Base-by-base conservation (phyloP, 2,113 vertebrate species). In the Bos indicus region DNA sequence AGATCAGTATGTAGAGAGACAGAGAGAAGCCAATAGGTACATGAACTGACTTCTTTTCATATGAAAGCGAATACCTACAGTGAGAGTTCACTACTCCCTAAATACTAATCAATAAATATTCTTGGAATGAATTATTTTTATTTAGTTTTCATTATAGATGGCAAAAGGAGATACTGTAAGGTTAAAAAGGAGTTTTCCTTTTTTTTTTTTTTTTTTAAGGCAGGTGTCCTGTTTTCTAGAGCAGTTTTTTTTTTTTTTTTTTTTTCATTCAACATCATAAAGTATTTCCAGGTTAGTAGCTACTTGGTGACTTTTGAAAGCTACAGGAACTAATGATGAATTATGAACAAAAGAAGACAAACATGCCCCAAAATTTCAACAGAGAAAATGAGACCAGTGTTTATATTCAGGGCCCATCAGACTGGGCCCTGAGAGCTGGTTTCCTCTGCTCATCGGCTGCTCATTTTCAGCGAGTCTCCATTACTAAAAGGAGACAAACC, bases 381-480 rank as follows among this genome's bases (percentile, higher is more conserved):
- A 78, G 3, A 67, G 83, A 82, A 91, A 85, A n/a, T 5, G 40
- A 78, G 71, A 59, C 40, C 13, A 13, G 15, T 19, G 28, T 82
- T 94, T 94, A n/a, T 78, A 88, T 83, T 74, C 52, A 60, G 19
- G 51, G 25, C 19, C 78, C 51, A 51, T 59, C 60, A 81, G 36
- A 33, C 59, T 57, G 54, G 52, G 23, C 46, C 84, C 71, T 46
- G 3, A 19, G 12, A 77, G 30, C 52, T 54, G 4, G 48, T 95
- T 97, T 90, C 71, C 57, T 97, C 88, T 48, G 56, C 17, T 83
- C 82, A 21, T 78, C 0, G 36, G 15, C 46, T 84, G 83, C 25
- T 88, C 83, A 36, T 96, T 97, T 96, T 91, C 84, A 95, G 36
- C 6, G 7, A 87, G 19, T 77, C 89, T 97, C 60, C 87, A 71